A percentile compares a stretch with the other conserved stretches of the same genome.
Evolutionary conservation across 2,797 vertebrate species (phyloP).

Genomic region (Eleutherodactylus coqui): DNA sequence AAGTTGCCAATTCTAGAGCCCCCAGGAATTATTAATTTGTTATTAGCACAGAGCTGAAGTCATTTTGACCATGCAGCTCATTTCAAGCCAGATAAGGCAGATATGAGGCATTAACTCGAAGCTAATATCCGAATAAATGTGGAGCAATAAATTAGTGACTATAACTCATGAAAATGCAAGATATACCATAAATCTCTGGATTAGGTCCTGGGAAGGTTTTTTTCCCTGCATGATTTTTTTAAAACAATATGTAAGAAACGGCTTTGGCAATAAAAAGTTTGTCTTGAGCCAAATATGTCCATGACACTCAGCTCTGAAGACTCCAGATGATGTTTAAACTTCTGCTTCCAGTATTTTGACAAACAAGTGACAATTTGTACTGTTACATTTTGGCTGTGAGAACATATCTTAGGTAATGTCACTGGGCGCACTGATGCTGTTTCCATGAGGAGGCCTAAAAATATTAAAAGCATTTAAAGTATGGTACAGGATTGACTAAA

Average conservation of each 20-base stretch:
- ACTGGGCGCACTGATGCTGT: not conserved
- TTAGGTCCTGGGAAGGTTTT: conserved; percentile 62
- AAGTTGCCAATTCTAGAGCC: not conserved
- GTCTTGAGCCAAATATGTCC: conserved; percentile 55
- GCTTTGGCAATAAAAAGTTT: conserved; percentile 52
- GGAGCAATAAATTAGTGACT: conserved; percentile 62
- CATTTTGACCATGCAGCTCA: not conserved
- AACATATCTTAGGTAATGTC: not conserved
- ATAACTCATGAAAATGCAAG: conserved; percentile 65
- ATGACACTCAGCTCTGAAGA: conserved; percentile 37
- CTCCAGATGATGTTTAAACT: conserved; percentile 43
- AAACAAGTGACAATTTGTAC: conserved; percentile 48
- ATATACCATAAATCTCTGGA: conserved; percentile 59
- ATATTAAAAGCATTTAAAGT: not conserved
- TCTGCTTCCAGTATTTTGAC: conserved; percentile 48
- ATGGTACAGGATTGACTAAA: not conserved
- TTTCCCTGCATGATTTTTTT: not conserved
- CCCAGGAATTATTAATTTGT: conserved; percentile 28
- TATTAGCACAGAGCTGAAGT: conserved; percentile 20
- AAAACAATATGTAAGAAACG: conserved; percentile 45
- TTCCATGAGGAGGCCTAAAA: not conserved
- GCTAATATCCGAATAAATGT: conserved; percentile 55
- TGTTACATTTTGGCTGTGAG: not conserved
- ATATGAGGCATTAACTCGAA: conserved; percentile 47
- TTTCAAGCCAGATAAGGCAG: conserved; percentile 33